These are phyloP conservation scores for Anhinga anhinga DNA, from an alignment of 2,113 vertebrate genomes.

Conservation along the genomic window DNA sequence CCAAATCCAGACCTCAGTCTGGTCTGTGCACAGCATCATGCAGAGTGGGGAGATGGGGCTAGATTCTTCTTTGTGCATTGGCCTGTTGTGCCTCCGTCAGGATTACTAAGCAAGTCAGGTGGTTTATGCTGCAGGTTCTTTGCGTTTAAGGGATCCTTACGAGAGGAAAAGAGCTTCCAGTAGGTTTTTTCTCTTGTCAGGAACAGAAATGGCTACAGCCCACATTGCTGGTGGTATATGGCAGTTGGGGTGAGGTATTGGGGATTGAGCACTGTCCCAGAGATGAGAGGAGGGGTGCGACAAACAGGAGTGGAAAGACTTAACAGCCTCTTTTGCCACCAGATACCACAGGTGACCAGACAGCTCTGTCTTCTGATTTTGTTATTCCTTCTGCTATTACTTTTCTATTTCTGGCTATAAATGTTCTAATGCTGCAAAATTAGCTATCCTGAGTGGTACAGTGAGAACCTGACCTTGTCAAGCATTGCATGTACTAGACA, in stretches of 20 bases:
- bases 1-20: background rate
- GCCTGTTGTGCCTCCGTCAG: background rate
- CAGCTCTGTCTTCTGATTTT: background rate
- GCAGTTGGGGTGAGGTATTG: background rate
- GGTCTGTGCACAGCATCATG: rapidly evolving
- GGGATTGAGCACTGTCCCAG: background rate
- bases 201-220: background rate
- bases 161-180: background rate
- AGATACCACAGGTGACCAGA: background rate
- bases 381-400: background rate
- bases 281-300: background rate
- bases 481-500: background rate
- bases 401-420: background rate
- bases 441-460: background rate
- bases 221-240: background rate
- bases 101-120: background rate
- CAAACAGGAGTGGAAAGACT: background rate
- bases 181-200: background rate
- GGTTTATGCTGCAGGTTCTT: background rate
- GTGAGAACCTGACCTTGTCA: constrained; percentile 37
- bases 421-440: background rate
- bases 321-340: background rate
- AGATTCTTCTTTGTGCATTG: rapidly evolving
- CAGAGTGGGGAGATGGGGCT: background rate
- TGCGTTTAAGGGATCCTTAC: background rate